phyloP scores from a whole-genome alignment of 2,888 invertebrate genomes.

The Nemapogon koenigi region DNA sequence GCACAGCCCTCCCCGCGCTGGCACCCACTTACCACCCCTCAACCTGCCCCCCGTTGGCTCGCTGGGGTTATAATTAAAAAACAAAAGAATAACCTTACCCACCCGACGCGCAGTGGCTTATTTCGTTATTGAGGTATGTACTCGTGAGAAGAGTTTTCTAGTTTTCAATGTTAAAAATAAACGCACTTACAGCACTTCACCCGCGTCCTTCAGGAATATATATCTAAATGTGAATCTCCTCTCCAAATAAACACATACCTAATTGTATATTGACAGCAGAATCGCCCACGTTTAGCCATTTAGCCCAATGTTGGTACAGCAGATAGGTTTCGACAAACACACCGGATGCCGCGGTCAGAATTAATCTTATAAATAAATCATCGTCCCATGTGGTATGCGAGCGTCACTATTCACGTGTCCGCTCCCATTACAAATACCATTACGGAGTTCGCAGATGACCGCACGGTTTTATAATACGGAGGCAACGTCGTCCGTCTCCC shows the following conservation, averaged over 20 bases:
- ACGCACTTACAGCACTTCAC: no score
- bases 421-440: constrained; percentile 59
- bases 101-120: constrained; percentile 36
- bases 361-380: constrained; percentile 51
- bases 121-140: constrained; percentile 28
- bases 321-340: neutral
- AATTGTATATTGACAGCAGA: no score
- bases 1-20: constrained; percentile 41
- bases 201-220: no score
- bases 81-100: constrained; percentile 62
- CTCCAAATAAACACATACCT: no score
- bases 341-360: constrained; percentile 21
- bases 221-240: no score
- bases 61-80: constrained; percentile 62
- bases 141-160: no score
- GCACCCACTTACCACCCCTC: constrained; percentile 6
- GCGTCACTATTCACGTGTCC: constrained; percentile 30
- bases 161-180: no score
- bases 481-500: constrained; percentile 43
- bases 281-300: no score
- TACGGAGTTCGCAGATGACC: constrained; percentile 63
- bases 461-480: constrained; percentile 65
- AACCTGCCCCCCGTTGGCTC: constrained; percentile 21
- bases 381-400: constrained; percentile 40
- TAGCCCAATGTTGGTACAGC: no score